A percentile compares a stretch with the other conserved stretches of the same genome.
These are phyloP conservation scores for Eubasilissa splendida DNA, from an alignment of 2,888 invertebrate species.

Conservation along the genomic window DNA sequence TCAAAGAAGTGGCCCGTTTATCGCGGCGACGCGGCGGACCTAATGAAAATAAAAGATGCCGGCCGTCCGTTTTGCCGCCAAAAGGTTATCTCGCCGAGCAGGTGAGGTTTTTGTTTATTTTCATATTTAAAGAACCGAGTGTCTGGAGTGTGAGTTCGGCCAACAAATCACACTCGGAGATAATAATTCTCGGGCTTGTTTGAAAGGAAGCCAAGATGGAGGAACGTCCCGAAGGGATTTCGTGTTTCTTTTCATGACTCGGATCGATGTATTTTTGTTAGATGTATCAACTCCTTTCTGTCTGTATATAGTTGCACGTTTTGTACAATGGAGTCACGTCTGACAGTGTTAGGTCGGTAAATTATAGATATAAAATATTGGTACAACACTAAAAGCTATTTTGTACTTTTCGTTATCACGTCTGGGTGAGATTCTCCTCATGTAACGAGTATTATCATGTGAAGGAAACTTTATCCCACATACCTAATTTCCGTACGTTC, in stretches of 20 bases:
- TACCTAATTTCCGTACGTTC: too few relatives aligned
- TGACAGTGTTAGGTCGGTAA: too few relatives aligned
- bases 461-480: too few relatives aligned
- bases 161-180: slow-evolving; percentile 14
- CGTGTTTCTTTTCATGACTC: neutral
- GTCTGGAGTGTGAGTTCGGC: neutral
- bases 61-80: slow-evolving; percentile 28
- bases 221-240: slow-evolving; percentile 2
- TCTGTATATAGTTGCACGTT: too few relatives aligned
- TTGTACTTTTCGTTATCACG: too few relatives aligned
- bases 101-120: slow-evolving; percentile 44
- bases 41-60: slow-evolving; percentile 29
- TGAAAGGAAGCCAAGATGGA: slow-evolving; percentile 22
- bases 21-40: slow-evolving; percentile 15
- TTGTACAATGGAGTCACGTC: too few relatives aligned
- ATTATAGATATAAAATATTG: too few relatives aligned
- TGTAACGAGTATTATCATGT: too few relatives aligned
- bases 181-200: slow-evolving; percentile 15
- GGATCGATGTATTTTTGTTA: too few relatives aligned
- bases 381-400: too few relatives aligned
- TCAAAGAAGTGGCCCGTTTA: slow-evolving; percentile 8
- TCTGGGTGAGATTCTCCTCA: too few relatives aligned
- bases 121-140: slow-evolving; percentile 16
- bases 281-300: too few relatives aligned
- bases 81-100: slow-evolving; percentile 44